Evolutionary conservation across 2,888 invertebrate genomes (phyloP), one percentile per base, ranked within the genome.

Genomic region (Acanthosoma haemorrhoidale): DNA sequence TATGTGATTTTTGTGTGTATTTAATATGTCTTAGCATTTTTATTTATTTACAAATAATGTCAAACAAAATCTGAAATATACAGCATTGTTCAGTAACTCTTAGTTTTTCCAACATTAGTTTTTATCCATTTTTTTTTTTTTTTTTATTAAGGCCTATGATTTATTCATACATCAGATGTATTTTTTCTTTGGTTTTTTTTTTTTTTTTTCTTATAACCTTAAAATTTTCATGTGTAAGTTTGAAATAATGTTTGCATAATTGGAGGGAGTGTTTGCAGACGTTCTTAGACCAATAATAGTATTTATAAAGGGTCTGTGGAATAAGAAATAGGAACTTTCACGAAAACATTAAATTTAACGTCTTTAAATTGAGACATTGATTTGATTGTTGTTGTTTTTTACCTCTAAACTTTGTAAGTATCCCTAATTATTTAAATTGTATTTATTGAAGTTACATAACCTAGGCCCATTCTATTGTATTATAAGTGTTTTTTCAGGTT

Each of bases 11-110:
- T 25, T 51, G 51, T 51, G 51, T 51, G 51, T 51, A 51, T 51
- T 51, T 51, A 51, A 51, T 51, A 51, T 51, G 51, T 51, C 51
- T 51, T 51, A 51, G 25, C 51, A 51, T 51, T 51, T 51, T 51
- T 51, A 51, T 51, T 51, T 51, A 51, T 51, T 51, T 51, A 51
- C 51, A 51, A 21, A 25, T 51, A n/a, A 51, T 51, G 51, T 51
- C 51, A 51, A 43, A 21, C 21, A 39, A 39, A 39, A 51, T 51
- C 51, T 51, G 51, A 51, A 51, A 51, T 51, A 51, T 51, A 51
- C 21, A 51, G n/a, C 21, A 51, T 51, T 51, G 51, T 51, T 51
- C 51, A 51, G 51, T 51, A n/a, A 51, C n/a, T 51, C 51, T 32
- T 51, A 51, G 51, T 51, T 25, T n/a, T 51, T 51, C 25, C 51